Conservation (phyloP, 1,140 invertebrate species). For the Drosophila sucinea region DNA sequence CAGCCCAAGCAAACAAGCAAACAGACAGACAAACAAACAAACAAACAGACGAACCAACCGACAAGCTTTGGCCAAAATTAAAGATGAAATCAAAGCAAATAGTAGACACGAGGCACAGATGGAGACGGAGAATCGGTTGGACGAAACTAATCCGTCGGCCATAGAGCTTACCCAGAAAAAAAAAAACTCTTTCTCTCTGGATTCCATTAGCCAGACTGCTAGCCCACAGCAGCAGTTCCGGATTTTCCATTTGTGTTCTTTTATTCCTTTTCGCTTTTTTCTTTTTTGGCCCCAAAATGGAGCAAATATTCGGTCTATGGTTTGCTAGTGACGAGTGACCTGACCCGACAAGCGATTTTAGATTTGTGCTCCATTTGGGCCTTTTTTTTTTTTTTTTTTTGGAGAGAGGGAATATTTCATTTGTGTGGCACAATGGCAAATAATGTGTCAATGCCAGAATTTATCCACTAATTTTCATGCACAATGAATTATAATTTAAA, state of each 20-base stretch:
- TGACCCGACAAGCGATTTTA: constrained; percentile 48
- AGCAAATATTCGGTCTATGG: constrained; percentile 6
- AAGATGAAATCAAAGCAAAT: constrained; percentile 73
- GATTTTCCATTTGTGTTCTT: constrained; percentile 1
- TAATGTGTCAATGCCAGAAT: not conserved
- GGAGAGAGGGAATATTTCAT: too few relatives aligned
- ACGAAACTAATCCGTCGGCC: constrained; percentile 53
- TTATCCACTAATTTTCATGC: not conserved
- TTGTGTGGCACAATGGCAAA: not conserved
- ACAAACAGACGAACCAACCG: constrained; percentile 10
- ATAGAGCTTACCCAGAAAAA: constrained; percentile 27
- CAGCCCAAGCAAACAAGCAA: constrained; percentile 34
- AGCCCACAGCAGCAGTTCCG: constrained; percentile 37
- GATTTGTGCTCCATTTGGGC: constrained; percentile 49
- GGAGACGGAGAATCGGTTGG: constrained; percentile 36
- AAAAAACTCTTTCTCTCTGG: constrained; percentile 16
- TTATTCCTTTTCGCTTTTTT: not conserved
- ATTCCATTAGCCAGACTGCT: constrained; percentile 35
- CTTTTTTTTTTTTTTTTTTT: constrained; percentile 37
- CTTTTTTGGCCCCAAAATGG: not conserved
- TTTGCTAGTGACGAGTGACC: constrained; percentile 46
- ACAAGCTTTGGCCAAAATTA: constrained; percentile 53
- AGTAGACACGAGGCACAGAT: constrained; percentile 48
- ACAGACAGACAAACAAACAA: constrained; percentile 12
- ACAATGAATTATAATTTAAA: not conserved